A percentile compares a stretch with the other conserved stretches of the same genome.
Conservation (phyloP, 2,797 vertebrate species). For the Pteropus rufus region DNA sequence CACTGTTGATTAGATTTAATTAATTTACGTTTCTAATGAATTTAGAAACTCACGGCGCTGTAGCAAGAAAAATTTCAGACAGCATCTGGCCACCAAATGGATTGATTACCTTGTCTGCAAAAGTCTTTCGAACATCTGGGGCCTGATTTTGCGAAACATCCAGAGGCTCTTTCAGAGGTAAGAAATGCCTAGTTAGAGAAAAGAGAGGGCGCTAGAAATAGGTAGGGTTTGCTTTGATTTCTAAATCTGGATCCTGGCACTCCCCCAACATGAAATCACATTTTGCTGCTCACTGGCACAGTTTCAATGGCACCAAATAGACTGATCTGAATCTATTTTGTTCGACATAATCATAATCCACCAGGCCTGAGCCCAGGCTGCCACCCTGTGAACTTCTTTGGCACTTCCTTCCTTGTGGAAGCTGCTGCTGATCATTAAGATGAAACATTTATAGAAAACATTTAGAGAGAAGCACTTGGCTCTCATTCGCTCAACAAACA, state of each 20-base stretch:
- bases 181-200: background rate
- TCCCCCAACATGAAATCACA: slow-evolving; percentile 20
- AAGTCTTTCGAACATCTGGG: slow-evolving; percentile 48
- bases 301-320: slow-evolving; percentile 38
- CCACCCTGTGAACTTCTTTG: slow-evolving; percentile 50
- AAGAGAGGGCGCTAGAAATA: background rate
- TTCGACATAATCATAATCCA: slow-evolving; percentile 51
- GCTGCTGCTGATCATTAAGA: slow-evolving; percentile 45
- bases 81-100: slow-evolving; percentile 56
- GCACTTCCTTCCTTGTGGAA: slow-evolving; percentile 13
- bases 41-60: slow-evolving; percentile 66
- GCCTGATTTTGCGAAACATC: background rate
- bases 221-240: slow-evolving; percentile 6
- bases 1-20: slow-evolving; percentile 73
- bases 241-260: background rate
- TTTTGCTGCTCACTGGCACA: slow-evolving; percentile 58
- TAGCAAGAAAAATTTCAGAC: slow-evolving; percentile 62
- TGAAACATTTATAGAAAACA: slow-evolving; percentile 64
- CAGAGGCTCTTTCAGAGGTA: background rate
- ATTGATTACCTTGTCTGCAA: slow-evolving; percentile 59
- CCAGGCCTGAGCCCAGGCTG: slow-evolving; percentile 28
- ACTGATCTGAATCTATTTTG: slow-evolving; percentile 58
- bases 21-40: slow-evolving; percentile 74
- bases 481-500: slow-evolving; percentile 51
- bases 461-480: slow-evolving; percentile 46